Base-by-base conservation (phyloP, 2,113 vertebrate genomes). In the Pristiophorus japonicus region DNA sequence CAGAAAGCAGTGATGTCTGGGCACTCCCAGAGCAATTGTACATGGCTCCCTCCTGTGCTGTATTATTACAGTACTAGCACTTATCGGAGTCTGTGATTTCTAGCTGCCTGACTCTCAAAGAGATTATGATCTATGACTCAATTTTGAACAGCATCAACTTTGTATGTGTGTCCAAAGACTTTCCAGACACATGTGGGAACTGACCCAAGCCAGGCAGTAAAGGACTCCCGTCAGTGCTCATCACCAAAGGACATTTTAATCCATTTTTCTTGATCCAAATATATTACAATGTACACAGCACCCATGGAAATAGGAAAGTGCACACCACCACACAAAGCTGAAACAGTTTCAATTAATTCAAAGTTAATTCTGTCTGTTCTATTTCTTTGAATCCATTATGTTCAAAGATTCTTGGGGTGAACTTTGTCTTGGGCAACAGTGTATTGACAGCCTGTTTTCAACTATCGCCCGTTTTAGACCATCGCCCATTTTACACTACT, bases 101-200 rank as follows among this genome's bases (percentile, higher is more conserved):
- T 87, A 51, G 55, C 12, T 47, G 45, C 42, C 14, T 87, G 38
- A 45, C 42, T 47, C 87, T 34, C 51, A 24, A 90, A 59, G 22
- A 59, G 87, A 90, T 90, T 90, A 90, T 90, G 87, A 90, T 90
- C n/a, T 90, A 90, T 90, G 87, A 90, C 55, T 90, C 45, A 59
- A 12, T 90, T 90, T 59, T 51, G 51, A 90, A 59, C 24, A 20
- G 38, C 16, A 87, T 47, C 45, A 87, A 87, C 84, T 87, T 42
- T 24, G 45, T 47, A 45, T 87, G 45, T 51, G 45, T 87, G 42
- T 90, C 47, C 51, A 51, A 51, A 51, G 4, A 51, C 51, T 51
- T 2, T 51, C 51, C 27, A 55, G 30, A 12, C 27, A 59, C 47
- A 90, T 30, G 51, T 90, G 87, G 87, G 51, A 90, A 55, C 87